Conservation (phyloP, 1,140 invertebrate species). For the Zaprionus tsacasi region DNA sequence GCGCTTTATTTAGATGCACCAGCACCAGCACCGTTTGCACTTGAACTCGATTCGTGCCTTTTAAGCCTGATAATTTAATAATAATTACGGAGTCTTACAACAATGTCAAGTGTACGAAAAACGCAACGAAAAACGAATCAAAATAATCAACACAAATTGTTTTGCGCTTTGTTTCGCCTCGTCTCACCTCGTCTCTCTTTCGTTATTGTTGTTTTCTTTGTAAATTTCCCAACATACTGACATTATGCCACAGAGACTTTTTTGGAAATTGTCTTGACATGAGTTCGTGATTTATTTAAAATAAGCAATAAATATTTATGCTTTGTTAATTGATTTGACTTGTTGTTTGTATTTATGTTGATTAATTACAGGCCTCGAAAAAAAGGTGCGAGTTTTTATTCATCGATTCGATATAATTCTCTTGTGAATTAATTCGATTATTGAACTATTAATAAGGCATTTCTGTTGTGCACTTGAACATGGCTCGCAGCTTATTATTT, state of each 20-base stretch:
- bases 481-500: constrained; percentile 8
- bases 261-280: constrained; percentile 14
- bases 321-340: constrained; percentile 57
- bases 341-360: constrained; percentile 65
- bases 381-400: constrained; percentile 33
- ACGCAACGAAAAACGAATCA: constrained; percentile 18
- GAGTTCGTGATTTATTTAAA: constrained; percentile 62
- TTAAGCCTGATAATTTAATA: constrained; percentile 36
- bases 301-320: constrained; percentile 47
- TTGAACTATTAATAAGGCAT: constrained; percentile 1
- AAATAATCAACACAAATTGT: constrained; percentile 43
- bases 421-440: constrained; percentile 29
- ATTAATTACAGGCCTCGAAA: constrained; percentile 59
- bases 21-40: constrained; percentile 35
- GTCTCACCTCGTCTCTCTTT: constrained; percentile 4
- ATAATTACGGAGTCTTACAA: constrained; percentile 58
- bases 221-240: constrained; percentile 46
- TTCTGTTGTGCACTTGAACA: constrained; percentile 12
- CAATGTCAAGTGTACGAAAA: constrained; percentile 73
- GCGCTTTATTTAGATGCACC: constrained; percentile 71
- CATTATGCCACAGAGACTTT: constrained; percentile 25
- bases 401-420: constrained; percentile 8
- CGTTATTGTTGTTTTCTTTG: constrained; percentile 17
- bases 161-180: constrained; percentile 29
- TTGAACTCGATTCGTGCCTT: constrained; percentile 63